Conservation (phyloP, 64 coral and sea anemone genomes). For the Dendrophyllia cribrosa region DNA sequence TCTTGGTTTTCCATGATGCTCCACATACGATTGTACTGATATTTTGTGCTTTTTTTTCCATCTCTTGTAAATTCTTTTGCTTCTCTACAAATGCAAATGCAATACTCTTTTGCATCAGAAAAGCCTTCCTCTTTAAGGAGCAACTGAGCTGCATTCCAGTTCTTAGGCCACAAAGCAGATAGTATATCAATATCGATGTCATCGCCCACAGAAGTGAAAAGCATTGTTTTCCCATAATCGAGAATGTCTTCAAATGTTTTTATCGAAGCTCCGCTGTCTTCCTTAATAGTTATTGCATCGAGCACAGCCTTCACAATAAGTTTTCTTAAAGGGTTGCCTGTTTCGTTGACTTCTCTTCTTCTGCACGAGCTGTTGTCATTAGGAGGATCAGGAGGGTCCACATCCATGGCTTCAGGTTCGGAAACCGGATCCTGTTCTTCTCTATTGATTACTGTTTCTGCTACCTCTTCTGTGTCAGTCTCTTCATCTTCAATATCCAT, state of each 20-base stretch:
- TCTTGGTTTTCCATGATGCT: slow-evolving; percentile 57
- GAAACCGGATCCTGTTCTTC: neutral
- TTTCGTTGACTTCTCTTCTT: neutral
- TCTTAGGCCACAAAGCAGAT: slow-evolving; percentile 70
- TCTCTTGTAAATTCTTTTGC: neutral
- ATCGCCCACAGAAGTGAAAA: slow-evolving; percentile 42
- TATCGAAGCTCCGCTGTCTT: slow-evolving; percentile 60
- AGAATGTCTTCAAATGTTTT: slow-evolving; percentile 69
- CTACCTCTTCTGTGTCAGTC: neutral
- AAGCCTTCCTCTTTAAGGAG: slow-evolving; percentile 78
- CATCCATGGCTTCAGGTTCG: neutral
- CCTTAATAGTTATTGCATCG: slow-evolving; percentile 61
- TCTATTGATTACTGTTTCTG: neutral
- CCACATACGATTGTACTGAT: slow-evolving; percentile 60
- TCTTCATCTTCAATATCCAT: neutral
- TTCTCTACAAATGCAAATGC: slow-evolving; percentile 71
- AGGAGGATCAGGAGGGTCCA: neutral
- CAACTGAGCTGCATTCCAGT: slow-evolving; percentile 70
- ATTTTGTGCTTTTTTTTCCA: slow-evolving; percentile 40
- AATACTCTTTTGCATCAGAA: slow-evolving; percentile 79
- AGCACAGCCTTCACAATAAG: slow-evolving; percentile 68
- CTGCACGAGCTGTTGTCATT: neutral
- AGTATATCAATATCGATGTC: slow-evolving; percentile 73
- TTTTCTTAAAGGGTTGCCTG: slow-evolving; percentile 57
- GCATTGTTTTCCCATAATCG: slow-evolving; percentile 16